Evolutionary conservation across 2,113 vertebrate genomes (phyloP).

Genomic region (Mustela lutreola): DNA sequence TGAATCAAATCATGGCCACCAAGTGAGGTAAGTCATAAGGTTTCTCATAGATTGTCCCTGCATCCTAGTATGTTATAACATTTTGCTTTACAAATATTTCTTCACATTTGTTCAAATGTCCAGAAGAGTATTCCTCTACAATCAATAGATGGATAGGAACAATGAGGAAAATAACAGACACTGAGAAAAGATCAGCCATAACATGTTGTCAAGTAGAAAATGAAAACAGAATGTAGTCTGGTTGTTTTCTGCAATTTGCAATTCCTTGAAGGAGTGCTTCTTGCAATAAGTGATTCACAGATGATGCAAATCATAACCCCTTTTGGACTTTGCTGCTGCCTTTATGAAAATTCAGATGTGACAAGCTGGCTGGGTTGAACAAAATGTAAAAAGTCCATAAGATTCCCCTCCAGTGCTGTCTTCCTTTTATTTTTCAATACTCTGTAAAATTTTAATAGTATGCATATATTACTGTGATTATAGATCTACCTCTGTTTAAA

Average conservation of each 20-base stretch:
- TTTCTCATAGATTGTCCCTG: conserved; percentile 9
- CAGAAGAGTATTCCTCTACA: conserved; percentile 25
- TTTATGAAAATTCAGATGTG: conserved; percentile 60
- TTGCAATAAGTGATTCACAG: conserved; percentile 31
- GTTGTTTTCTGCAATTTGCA: background rate
- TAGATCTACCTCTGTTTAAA: conserved; percentile 41
- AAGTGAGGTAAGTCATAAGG: background rate
- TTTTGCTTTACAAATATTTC: conserved; percentile 44
- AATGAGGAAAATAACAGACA: background rate
- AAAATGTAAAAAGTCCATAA: background rate
- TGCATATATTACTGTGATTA: conserved; percentile 17
- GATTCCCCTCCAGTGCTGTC: background rate
- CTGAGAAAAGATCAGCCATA: background rate
- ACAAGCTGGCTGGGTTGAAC: conserved; percentile 2
- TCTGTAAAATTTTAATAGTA: conserved; percentile 36
- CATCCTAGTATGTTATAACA: background rate
- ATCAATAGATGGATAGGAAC: conserved; percentile 30
- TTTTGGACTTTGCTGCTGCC: background rate
- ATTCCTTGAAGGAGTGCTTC: conserved; percentile 66
- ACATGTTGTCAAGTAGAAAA: conserved; percentile 44
- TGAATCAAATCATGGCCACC: conserved; percentile 44
- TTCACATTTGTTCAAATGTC: conserved; percentile 56
- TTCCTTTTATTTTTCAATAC: conserved; percentile 2
- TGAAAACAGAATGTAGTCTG: background rate
- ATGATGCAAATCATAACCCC: conserved; percentile 61